Base-by-base conservation (phyloP, 1,140 invertebrate genomes). In the Nylanderia fulva region DNA sequence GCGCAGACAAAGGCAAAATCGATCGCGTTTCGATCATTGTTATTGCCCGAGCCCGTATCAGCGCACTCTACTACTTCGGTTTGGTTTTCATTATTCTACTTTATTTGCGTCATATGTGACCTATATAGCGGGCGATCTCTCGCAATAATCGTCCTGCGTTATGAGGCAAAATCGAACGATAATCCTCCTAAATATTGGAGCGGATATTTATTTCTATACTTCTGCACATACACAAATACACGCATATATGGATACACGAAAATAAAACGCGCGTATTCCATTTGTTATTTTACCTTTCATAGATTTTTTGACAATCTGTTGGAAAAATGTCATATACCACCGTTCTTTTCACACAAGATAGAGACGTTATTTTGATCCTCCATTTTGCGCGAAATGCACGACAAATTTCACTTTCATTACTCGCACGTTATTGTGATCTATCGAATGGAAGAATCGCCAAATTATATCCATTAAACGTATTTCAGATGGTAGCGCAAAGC, bases 71-170 rank as follows among this genome's bases (percentile, higher is more conserved):
- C 39, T 39, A 56, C 36, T 61, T n/a, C n/a, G 18, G n/a, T 18
- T 71, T 36, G 27, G 52, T 82, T 72, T 82, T 82, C 52, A 45
- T 82, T 66, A 82, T 82, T 82, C 66, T 82, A 82, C 77, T 82
- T 72, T 82, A 71, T 79, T 79, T 82, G 36, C 52, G 36, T 71
- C 48, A 42, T 45, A 72, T 45, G 64, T 36, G 66, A 82, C 66
- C 77, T 82, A 72, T 27, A 82, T 82, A 60, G 36, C 52, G 45
- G 9, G 5, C 48, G 24, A 71, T 82, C 52, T 82, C 52, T 60
- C 66, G 36, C 77, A 60, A 72, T 82, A 82, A 82, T 82, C 77
- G 52, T 56, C 27, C 45, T 7, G 27, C 39, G 52, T 56, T 68
- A 29, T 18, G 13, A n/a, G 5, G 54, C n/a, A 58, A 80, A 71